phyloP scores from a whole-genome alignment of 1,140 invertebrate genomes.

The Thalassaphorura encarpata region DNA sequence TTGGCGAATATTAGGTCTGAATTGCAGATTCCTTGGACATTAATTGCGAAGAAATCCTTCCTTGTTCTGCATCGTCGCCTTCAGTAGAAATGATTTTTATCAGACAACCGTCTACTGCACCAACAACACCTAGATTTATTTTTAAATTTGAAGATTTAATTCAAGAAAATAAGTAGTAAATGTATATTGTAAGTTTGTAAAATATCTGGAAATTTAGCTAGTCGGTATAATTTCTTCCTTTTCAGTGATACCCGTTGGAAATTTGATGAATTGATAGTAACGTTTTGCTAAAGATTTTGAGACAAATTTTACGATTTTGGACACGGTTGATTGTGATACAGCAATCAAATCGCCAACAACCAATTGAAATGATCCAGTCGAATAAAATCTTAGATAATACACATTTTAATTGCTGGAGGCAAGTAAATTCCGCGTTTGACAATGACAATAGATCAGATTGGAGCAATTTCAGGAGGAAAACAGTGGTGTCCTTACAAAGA shows the following conservation, averaged over 20 bases:
- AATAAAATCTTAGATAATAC: not conserved
- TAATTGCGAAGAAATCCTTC: constrained; percentile 30
- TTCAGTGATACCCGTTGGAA: not conserved
- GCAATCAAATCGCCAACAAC: not conserved
- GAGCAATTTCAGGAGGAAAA: not conserved
- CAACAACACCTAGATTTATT: constrained; percentile 16
- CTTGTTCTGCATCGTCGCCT: constrained; percentile 31
- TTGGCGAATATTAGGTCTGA: constrained; percentile 25
- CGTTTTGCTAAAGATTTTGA: not conserved
- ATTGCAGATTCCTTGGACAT: constrained; percentile 31
- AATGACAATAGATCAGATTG: not conserved
- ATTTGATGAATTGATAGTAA: not conserved
- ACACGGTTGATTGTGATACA: not conserved
- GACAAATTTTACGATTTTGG: constrained; percentile 1
- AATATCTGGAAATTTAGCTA: constrained; percentile 13
- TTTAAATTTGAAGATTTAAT: not conserved
- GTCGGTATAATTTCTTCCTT: not conserved
- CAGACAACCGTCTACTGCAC: constrained; percentile 33
- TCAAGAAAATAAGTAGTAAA: not conserved
- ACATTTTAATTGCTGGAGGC: not conserved
- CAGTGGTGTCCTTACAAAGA: constrained; percentile 5
- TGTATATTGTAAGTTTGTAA: not conserved
- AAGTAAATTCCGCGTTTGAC: not conserved
- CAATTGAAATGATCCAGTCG: not conserved
- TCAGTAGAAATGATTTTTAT: constrained; percentile 31